A percentile compares a stretch with the other conserved stretches of the same genome.
phyloP scores from a whole-genome alignment of 2,888 invertebrate species.

The Ferrisia virgata region DNA sequence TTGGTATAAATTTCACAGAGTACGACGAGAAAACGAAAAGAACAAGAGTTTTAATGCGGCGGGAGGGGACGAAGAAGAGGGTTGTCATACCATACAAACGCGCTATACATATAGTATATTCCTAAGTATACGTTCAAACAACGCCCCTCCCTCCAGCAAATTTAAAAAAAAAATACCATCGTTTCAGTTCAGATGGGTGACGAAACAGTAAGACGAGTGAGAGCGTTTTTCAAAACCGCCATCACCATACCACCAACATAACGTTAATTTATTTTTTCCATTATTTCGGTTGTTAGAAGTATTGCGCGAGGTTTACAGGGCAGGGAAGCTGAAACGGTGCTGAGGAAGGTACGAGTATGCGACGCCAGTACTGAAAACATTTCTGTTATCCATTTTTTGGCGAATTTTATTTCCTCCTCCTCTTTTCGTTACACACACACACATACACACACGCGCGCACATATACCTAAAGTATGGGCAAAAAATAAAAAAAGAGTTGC shows the following conservation, averaged over 20 bases:
- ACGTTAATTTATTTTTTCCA: slow-evolving; percentile 4
- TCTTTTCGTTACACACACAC: too few species aligned
- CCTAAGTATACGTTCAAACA: too few species aligned
- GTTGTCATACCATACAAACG: too few species aligned
- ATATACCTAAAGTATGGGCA: too few species aligned
- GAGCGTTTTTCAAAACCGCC: not conserved
- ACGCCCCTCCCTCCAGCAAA: too few species aligned
- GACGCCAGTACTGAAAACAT: not conserved
- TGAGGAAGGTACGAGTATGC: not conserved
- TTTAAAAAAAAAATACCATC: not conserved
- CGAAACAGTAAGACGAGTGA: not conserved
- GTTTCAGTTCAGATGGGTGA: too few species aligned
- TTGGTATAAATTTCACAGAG: too few species aligned
- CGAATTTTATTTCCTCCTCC: not conserved
- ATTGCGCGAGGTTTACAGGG: not conserved
- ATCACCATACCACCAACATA: not conserved
- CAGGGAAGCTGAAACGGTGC: not conserved
- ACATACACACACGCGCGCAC: too few species aligned
- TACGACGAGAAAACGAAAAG: too few species aligned
- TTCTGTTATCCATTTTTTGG: not conserved
- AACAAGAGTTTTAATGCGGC: too few species aligned
- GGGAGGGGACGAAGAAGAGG: too few species aligned
- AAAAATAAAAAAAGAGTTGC: too few species aligned
- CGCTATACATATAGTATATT: not conserved
- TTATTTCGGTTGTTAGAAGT: not conserved